Evolutionary conservation across 2,888 invertebrate species (phyloP).

Genomic region (Ichneumoninae sp.): DNA sequence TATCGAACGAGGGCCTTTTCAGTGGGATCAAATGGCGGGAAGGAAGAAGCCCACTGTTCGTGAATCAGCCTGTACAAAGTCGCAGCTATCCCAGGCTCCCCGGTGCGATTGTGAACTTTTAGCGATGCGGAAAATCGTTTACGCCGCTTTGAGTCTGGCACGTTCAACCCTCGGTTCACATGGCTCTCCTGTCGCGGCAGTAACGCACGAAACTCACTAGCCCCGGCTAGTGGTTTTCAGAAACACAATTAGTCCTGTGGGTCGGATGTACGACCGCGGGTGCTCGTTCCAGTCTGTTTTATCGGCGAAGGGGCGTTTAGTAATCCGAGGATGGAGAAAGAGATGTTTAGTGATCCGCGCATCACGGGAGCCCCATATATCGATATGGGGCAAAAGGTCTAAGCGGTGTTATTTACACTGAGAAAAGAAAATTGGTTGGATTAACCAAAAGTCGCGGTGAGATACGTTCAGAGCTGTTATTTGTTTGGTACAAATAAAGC

Average conservation of each 20-base stretch:
- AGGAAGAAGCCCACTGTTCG: background rate
- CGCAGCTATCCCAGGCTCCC: background rate
- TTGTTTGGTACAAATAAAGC: no score
- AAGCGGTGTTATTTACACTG: no score
- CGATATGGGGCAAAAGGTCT: background rate
- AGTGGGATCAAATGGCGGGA: background rate
- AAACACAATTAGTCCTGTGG: slow-evolving; percentile 52
- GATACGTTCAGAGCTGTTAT: no score
- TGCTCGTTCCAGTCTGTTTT: slow-evolving; percentile 53
- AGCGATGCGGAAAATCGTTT: slow-evolving; percentile 73
- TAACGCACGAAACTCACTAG: slow-evolving; percentile 33
- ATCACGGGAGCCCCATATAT: slow-evolving; percentile 28
- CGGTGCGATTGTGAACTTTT: slow-evolving; percentile 66
- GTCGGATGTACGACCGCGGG: slow-evolving; percentile 3
- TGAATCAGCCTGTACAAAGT: slow-evolving; percentile 20
- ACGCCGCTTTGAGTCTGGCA: slow-evolving; percentile 44
- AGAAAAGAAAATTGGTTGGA: no score
- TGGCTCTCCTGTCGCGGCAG: background rate
- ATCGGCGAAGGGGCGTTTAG: slow-evolving; percentile 37
- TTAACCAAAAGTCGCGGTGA: no score
- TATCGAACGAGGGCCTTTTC: background rate
- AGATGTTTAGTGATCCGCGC: slow-evolving; percentile 23
- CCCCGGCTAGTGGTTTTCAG: slow-evolving; percentile 5
- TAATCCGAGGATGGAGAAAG: background rate
- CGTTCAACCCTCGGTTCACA: slow-evolving; percentile 6